Evolutionary conservation across 2,888 invertebrate genomes (phyloP).

Genomic region (Cataglyphis livida): DNA sequence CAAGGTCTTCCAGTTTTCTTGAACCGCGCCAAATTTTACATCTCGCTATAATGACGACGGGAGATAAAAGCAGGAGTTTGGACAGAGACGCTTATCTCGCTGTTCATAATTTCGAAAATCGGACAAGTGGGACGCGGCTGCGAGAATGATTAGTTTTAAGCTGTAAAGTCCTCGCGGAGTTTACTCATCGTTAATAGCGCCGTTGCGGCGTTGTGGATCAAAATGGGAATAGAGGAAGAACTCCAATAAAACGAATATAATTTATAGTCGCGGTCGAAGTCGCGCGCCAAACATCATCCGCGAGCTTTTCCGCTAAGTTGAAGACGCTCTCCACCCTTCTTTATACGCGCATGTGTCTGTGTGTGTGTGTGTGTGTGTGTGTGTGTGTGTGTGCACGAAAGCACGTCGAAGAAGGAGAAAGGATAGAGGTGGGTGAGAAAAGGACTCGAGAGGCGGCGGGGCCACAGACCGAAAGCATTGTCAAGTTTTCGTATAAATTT

Average conservation of each 20-base stretch:
- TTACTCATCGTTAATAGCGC: constrained; percentile 44
- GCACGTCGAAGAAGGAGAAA: neutral
- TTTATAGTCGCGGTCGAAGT: constrained; percentile 51
- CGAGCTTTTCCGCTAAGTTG: constrained; percentile 10
- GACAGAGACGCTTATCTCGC: constrained; percentile 31
- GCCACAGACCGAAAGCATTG: constrained; percentile 71
- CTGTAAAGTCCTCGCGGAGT: constrained; percentile 30
- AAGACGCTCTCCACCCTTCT: constrained; percentile 18
- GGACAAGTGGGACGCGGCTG: constrained; percentile 38
- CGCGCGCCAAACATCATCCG: constrained; percentile 29
- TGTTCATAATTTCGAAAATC: constrained; percentile 49
- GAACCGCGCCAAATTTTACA: constrained; percentile 43
- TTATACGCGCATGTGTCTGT: neutral
- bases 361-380: neutral
- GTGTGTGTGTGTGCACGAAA: neutral
- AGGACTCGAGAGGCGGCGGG: constrained; percentile 61
- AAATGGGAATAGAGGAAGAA: neutral
- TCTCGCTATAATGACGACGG: constrained; percentile 9
- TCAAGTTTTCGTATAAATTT: constrained; percentile 82
- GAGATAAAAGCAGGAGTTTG: constrained; percentile 48
- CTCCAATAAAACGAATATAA: constrained; percentile 54
- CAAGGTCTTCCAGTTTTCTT: constrained; percentile 28
- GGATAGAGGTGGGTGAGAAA: constrained; percentile 38
- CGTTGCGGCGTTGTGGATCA: constrained; percentile 8
- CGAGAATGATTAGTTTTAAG: constrained; percentile 37